Percentiles rank a stretch among this genome's conserved stretches.
phyloP scores from a whole-genome alignment of 2,113 vertebrate genomes.

The Tylochromis polylepis region DNA sequence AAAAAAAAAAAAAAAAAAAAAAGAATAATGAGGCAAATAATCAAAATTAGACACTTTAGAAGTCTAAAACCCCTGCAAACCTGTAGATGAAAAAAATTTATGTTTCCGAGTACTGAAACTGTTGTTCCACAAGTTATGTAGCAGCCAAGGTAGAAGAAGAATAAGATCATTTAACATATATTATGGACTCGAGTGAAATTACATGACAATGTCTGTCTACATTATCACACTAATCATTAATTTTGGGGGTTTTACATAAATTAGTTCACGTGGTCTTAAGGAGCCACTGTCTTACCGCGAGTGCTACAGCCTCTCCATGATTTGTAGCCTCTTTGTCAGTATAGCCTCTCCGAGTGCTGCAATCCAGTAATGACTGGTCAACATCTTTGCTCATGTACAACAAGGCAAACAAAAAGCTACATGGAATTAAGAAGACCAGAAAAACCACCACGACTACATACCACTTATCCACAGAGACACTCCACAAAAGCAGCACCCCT shows the following conservation, averaged over 20 bases:
- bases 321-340: background rate
- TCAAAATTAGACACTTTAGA: background rate
- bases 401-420: background rate
- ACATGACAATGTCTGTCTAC: background rate
- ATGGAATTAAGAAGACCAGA: background rate
- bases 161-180: background rate
- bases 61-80: background rate
- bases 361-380: conserved; percentile 57
- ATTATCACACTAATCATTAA: rapidly evolving
- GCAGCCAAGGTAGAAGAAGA: background rate
- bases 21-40: background rate
- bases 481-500: background rate
- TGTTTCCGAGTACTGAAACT: background rate
- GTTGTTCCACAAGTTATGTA: background rate
- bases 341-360: conserved; percentile 14
- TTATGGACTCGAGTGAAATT: background rate
- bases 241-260: background rate
- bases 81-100: background rate
- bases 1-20: background rate
- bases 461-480: background rate
- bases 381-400: background rate
- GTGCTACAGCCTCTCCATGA: background rate
- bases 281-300: conserved; percentile 49
- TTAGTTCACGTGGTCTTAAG: background rate
- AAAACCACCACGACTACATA: background rate